Evolutionary conservation across 35 echinoderm and acorn worm genomes (phyloP), one percentile per base, ranked within the genome.

Genomic region (Antedon bifida): DNA sequence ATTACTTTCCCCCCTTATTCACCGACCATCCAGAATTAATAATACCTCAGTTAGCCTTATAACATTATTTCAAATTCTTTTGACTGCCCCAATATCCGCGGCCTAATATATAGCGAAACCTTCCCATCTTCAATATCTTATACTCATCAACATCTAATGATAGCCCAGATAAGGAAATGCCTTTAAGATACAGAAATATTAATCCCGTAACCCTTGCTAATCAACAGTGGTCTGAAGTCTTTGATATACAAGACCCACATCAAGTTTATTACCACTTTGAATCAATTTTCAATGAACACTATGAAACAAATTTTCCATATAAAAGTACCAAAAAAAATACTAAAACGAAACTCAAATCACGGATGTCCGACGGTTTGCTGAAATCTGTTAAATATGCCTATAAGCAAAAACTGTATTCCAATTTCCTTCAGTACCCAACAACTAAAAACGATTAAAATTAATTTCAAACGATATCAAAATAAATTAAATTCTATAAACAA

Each of bases 11-110:
- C 79, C 79, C 8, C 39, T 81, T 30, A 81, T 81, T 38, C 34
- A 81, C 35, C 10, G 23, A 26, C 73, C 83, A 5, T 74, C 83
- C 33, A 31, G 83, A n/a, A 30, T 35, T 17, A 84, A 56, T 34
- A 73, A 74, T 36, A 84, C 31, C 10, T 75, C 83, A 7, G 33
- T 34, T 9, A 84, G 46, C 46, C 3, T 77, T 1, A 78, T 42
- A 74, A 75, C n/a, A 78, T 85, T 4, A 77, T 85, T 78, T 42
- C 84, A 12, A 85, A 85, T 85, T 38, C 46, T 31, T 30, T 75
- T 36, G 36, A 78, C 26, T 29, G 39, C 28, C 38, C 38, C 16
- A 85, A 77, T 17, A 29, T 21, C 9, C 17, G 74, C 30, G 74
- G 84, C 75, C 38, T 75, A 29, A 23, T 35, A 5, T 35, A 36